Evolutionary conservation across 2,113 vertebrate species (phyloP).

Genomic region (Seriola aureovittata): DNA sequence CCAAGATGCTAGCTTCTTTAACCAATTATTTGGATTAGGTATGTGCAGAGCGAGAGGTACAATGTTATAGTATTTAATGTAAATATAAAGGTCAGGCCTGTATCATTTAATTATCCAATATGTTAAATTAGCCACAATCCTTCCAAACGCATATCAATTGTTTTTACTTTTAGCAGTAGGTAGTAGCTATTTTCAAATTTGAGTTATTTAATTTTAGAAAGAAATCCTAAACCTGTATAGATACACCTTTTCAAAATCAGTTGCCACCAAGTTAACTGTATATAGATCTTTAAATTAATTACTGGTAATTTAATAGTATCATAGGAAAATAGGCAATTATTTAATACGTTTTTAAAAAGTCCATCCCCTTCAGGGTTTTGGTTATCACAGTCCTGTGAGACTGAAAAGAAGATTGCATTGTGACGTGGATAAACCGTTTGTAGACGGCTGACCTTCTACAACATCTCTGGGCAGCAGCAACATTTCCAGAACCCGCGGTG

Average conservation of each 20-base stretch:
- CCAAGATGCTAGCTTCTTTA: constrained; percentile 7
- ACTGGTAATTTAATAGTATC: neutral
- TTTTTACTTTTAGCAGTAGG: neutral
- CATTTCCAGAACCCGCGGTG: constrained; percentile 53
- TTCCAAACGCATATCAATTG: neutral
- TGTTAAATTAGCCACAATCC: neutral
- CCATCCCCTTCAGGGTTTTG: neutral
- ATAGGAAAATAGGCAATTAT: neutral
- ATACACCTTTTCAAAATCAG: neutral
- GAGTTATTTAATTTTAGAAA: neutral
- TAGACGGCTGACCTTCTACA: neutral
- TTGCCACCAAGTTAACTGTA: neutral
- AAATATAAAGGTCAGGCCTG: neutral
- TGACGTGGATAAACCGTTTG: neutral
- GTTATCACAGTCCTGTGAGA: neutral
- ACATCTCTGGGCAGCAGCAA: neutral
- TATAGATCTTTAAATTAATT: neutral
- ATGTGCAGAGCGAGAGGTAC: neutral
- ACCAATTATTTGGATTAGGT: constrained; percentile 23
- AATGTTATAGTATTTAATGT: constrained; percentile 1
- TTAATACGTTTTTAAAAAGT: neutral
- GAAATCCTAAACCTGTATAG: neutral
- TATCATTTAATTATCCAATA: neutral
- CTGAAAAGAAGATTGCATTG: neutral
- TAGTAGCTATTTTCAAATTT: neutral